A percentile compares a stretch with the other conserved stretches of the same genome.
Evolutionary conservation across 2,888 invertebrate species (phyloP).

Genomic region (Daptonema setosum): DNA sequence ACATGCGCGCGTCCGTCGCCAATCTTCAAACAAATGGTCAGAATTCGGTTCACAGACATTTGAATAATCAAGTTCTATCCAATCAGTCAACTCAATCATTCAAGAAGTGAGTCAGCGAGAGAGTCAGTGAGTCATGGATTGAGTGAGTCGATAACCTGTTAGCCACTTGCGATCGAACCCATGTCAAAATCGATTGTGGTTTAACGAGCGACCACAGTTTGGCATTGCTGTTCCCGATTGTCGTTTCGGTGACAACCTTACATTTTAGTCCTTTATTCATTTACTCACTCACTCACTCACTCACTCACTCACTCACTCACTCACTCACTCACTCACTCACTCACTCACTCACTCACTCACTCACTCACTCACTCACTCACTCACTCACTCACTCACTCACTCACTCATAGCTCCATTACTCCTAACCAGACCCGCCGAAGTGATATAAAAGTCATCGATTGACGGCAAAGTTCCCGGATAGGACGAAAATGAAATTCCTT

Average conservation of each 20-base stretch:
- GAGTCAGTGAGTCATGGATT: too few species aligned
- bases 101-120: too few species aligned
- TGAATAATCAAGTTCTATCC: too few species aligned
- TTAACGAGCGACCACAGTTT: conserved; percentile 47
- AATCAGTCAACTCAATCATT: too few species aligned
- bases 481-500: conserved; percentile 8
- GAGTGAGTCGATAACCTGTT: too few species aligned
- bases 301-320: background rate
- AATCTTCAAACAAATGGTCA: too few species aligned
- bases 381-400: background rate
- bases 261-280: background rate
- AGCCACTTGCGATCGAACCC: conserved; percentile 55
- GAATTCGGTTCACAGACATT: too few species aligned
- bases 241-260: conserved; percentile 48
- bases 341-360: background rate
- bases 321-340: background rate
- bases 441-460: conserved; percentile 21
- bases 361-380: background rate
- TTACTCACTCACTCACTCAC: background rate
- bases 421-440: conserved; percentile 14
- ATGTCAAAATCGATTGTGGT: conserved; percentile 37
- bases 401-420: background rate
- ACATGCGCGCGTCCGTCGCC: conserved; percentile 24
- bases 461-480: conserved; percentile 19
- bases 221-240: conserved; percentile 50